Conservation (phyloP, 2,113 vertebrate genomes). For the Ivindomyrus marchei region DNA sequence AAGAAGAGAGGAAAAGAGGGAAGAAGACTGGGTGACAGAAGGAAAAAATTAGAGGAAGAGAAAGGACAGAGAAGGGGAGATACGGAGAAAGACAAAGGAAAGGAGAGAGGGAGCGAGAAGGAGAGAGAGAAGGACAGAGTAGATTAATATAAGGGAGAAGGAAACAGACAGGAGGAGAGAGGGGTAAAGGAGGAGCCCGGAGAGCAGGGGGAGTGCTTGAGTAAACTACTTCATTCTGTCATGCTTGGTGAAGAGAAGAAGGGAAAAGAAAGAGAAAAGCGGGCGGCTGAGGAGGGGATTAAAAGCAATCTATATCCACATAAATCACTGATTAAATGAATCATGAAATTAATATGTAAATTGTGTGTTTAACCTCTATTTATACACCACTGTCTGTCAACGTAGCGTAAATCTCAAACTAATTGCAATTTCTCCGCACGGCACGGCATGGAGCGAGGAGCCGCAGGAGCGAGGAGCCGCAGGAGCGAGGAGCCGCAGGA, state of each 20-base stretch:
- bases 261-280: conserved; percentile 37
- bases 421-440: conserved; percentile 80
- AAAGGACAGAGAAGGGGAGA: background rate
- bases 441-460: conserved; percentile 48
- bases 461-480: background rate
- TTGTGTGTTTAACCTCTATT: conserved; percentile 90
- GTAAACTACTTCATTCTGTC: conserved; percentile 54
- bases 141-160: conserved; percentile 21
- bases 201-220: conserved; percentile 29
- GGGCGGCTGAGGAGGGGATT: conserved; percentile 65
- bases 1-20: conserved; percentile 16
- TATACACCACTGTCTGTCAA: conserved; percentile 82
- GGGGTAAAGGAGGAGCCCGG: conserved; percentile 37
- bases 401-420: conserved; percentile 84
- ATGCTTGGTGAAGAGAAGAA: conserved; percentile 54
- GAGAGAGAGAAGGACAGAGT: conserved; percentile 6
- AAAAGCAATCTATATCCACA: conserved; percentile 83
- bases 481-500: background rate
- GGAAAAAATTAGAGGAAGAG: background rate
- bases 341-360: conserved; percentile 96
- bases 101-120: background rate
- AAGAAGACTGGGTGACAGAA: no score
- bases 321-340: conserved; percentile 91
- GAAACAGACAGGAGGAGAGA: background rate
- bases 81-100: background rate